Evolutionary conservation across 2,797 vertebrate genomes (phyloP).

Genomic region (Danio jaintianensis): DNA sequence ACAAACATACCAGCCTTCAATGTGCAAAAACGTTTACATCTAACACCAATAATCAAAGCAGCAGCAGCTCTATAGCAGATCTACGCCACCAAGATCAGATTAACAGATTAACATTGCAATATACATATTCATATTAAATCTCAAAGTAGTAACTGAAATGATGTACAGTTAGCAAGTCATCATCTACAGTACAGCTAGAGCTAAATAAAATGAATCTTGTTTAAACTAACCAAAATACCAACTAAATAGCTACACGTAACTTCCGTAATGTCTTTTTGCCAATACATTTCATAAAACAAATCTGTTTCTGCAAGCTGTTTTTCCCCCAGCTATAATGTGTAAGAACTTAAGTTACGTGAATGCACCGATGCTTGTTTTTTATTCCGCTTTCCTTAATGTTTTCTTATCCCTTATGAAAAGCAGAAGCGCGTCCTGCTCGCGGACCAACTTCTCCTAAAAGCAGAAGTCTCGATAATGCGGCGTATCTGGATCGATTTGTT

Average conservation of each 20-base stretch:
- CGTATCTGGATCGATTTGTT: slow-evolving; percentile 32
- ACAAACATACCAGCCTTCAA: too few relatives aligned
- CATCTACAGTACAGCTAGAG: too few relatives aligned
- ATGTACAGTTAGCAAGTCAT: neutral
- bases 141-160: neutral
- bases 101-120: too few relatives aligned
- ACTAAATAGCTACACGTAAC: neutral
- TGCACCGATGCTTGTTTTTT: neutral
- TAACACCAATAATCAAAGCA: too few relatives aligned
- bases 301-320: neutral
- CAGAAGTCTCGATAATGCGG: slow-evolving; percentile 40
- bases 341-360: neutral
- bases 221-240: neutral
- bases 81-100: too few relatives aligned
- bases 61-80: too few relatives aligned
- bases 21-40: too few relatives aligned
- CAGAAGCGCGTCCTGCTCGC: slow-evolving; percentile 9
- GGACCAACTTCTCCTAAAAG: slow-evolving; percentile 16
- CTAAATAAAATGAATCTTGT: neutral
- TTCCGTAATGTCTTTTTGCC: neutral
- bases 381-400: neutral
- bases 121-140: too few relatives aligned
- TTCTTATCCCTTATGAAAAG: slow-evolving; percentile 23
- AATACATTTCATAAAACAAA: slow-evolving; percentile 9
- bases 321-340: neutral